A percentile compares a stretch with the other conserved stretches of the same genome.
phyloP scores from a whole-genome alignment of 2,797 vertebrate genomes.

The Aldrovandia affinis region DNA sequence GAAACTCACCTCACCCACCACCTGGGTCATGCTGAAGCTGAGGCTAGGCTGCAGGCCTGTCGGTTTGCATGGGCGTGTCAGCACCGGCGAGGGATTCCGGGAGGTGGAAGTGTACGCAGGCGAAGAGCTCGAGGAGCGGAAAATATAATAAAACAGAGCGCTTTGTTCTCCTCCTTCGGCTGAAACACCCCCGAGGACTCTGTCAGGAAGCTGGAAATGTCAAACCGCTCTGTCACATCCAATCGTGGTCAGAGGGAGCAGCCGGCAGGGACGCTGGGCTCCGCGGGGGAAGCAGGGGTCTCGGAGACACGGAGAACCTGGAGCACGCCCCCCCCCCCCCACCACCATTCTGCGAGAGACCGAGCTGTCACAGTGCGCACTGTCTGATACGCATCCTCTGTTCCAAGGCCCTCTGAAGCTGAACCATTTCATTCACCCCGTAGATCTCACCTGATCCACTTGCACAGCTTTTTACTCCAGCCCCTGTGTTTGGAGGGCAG shows the following conservation, averaged over 20 bases:
- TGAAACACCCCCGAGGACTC: conserved; percentile 67
- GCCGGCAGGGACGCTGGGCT: conserved; percentile 15
- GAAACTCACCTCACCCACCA: too few relatives aligned
- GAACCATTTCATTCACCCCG: neutral
- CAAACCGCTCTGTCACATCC: conserved; percentile 78
- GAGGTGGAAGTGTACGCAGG: conserved; percentile 13
- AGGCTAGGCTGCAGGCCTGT: too few relatives aligned
- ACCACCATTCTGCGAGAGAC: neutral
- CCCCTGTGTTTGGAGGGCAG: neutral
- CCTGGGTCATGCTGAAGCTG: too few relatives aligned
- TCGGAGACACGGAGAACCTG: neutral
- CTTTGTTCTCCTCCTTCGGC: conserved; percentile 53
- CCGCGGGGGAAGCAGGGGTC: neutral
- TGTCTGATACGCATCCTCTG: neutral
- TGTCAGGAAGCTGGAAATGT: conserved; percentile 76
- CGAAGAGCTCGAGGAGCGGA: conserved; percentile 49
- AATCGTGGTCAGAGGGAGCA: conserved; percentile 64
- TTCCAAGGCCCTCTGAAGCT: neutral
- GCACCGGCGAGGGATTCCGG: neutral
- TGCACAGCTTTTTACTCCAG: neutral
- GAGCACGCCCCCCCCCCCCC: conserved; percentile 8
- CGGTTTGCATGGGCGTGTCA: neutral
- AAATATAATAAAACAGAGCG: conserved; percentile 47
- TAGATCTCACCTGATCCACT: neutral
- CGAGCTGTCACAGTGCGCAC: neutral